A percentile compares a stretch with the other conserved stretches of the same genome.
phyloP scores from a whole-genome alignment of 1,140 invertebrate genomes.

The Rhynchophorus ferrugineus region DNA sequence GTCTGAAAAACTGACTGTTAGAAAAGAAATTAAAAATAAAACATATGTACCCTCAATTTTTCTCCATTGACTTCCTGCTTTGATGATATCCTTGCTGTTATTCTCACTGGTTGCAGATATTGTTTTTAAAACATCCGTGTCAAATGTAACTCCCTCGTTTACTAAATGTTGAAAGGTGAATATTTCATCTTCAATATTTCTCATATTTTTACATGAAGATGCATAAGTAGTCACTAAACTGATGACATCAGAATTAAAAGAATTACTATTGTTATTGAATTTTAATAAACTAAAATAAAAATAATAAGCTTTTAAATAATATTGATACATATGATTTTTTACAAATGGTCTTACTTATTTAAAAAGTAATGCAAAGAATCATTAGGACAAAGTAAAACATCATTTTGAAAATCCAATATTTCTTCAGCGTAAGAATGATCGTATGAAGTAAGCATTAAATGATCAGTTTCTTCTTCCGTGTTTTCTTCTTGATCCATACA shows the following conservation, averaged over 20 bases:
- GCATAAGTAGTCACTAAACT: constrained; percentile 6
- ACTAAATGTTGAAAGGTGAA: constrained; percentile 16
- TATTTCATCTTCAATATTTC: constrained; percentile 4
- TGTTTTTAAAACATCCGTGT: no score
- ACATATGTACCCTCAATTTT: constrained; percentile 19
- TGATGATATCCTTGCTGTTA: no score
- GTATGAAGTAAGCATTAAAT: constrained; percentile 8
- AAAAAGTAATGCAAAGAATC: constrained; percentile 10
- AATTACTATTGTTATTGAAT: constrained; percentile 11
- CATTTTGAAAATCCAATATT: constrained; percentile 13
- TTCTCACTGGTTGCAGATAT: no score
- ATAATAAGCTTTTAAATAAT: constrained; percentile 1
- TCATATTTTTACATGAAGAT: background rate
- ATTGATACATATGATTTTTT: no score
- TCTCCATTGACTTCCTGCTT: constrained; percentile 10
- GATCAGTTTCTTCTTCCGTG: background rate
- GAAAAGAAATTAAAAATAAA: constrained; percentile 1
- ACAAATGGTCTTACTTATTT: constrained; percentile 11
- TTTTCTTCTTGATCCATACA: constrained; percentile 6
- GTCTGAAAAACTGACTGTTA: constrained; percentile 21
- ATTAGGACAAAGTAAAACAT: constrained; percentile 10
- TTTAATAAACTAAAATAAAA: constrained; percentile 15
- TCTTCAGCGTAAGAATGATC: constrained; percentile 8
- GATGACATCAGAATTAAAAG: constrained; percentile 5
- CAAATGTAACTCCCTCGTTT: background rate